phyloP scores from a whole-genome alignment of 2,888 invertebrate genomes.

The Pristionchus fissidentatus region DNA sequence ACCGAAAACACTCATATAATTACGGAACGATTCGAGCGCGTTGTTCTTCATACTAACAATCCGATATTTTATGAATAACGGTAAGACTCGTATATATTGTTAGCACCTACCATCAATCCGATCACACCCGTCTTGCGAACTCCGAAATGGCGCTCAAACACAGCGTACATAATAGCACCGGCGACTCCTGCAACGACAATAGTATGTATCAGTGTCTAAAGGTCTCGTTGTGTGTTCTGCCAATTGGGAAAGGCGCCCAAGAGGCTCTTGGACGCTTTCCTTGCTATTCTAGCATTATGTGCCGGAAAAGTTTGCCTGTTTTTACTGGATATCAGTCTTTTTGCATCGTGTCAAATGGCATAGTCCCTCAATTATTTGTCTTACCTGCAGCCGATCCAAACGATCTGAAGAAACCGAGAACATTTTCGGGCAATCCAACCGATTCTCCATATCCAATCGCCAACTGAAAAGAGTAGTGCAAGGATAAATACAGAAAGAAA shows the following conservation, averaged over 20 bases:
- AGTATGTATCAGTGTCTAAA: too few species aligned
- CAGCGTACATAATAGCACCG: constrained; percentile 68
- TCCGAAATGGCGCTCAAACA: constrained; percentile 65
- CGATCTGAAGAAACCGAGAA: constrained; percentile 63
- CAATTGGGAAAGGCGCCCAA: too few species aligned
- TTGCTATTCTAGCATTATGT: too few species aligned
- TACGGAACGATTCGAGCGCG: too few species aligned
- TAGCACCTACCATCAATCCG: constrained; percentile 59
- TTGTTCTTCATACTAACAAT: too few species aligned
- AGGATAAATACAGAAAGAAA: background rate
- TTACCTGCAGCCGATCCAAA: constrained; percentile 58
- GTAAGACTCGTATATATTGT: background rate
- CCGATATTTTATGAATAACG: too few species aligned
- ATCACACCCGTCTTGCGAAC: constrained; percentile 69
- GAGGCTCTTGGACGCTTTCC: too few species aligned
- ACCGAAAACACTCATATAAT: too few species aligned
- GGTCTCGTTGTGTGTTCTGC: too few species aligned
- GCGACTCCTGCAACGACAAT: constrained; percentile 62
- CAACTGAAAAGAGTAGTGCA: constrained; percentile 54
- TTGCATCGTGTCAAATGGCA: too few species aligned
- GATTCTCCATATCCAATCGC: constrained; percentile 68
- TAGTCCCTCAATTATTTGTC: background rate
- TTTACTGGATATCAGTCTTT: too few species aligned
- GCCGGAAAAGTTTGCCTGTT: too few species aligned
- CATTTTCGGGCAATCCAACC: constrained; percentile 65